Conservation (phyloP, 2,113 vertebrate genomes). For the Gallinago jamesoni region DNA sequence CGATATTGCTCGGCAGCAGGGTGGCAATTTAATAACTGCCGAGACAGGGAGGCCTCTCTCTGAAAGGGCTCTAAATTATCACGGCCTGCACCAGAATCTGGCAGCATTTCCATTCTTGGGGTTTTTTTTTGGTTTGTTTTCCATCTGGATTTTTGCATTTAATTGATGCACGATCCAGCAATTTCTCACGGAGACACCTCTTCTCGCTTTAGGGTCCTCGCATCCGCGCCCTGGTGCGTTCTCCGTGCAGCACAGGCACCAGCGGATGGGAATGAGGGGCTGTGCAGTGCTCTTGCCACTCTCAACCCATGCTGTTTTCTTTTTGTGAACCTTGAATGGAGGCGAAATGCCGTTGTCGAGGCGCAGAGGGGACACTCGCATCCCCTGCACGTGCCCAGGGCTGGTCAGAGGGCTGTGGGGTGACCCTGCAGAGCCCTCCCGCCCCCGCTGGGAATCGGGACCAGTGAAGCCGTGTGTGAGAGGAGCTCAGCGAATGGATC, state of each 20-base stretch:
- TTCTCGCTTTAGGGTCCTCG: accelerated
- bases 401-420: accelerated
- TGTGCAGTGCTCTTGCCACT: accelerated
- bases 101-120: not conserved
- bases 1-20: not conserved
- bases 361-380: accelerated
- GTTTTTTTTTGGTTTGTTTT: not conserved
- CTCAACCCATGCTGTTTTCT: accelerated
- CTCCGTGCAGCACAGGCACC: accelerated
- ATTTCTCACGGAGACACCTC: not conserved
- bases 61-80: not conserved
- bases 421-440: not conserved
- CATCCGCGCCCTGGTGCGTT: accelerated
- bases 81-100: not conserved
- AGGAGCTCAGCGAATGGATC: not conserved
- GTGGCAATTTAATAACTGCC: not conserved
- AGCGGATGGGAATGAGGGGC: accelerated
- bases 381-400: accelerated
- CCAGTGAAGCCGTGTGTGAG: accelerated
- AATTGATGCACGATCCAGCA: not conserved
- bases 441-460: accelerated
- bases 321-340: accelerated
- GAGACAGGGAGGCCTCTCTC: not conserved
- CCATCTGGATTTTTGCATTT: not conserved
- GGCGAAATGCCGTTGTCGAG: accelerated